phyloP scores from a whole-genome alignment of 1,140 invertebrate genomes.

The Drosophila willistoni region DNA sequence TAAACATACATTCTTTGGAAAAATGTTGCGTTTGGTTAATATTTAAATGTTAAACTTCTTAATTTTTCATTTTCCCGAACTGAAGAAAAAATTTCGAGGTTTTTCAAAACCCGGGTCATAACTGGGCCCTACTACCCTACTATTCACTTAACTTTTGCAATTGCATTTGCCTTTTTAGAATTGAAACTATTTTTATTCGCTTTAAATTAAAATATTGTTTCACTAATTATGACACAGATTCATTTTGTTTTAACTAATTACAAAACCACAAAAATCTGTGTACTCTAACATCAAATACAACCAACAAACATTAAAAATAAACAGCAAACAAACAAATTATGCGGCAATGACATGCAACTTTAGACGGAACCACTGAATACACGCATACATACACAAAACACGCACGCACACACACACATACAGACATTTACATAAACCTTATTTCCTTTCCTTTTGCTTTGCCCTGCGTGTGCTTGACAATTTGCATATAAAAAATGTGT shows the following conservation, averaged over 20 bases:
- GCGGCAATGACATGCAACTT: slow-evolving; percentile 78
- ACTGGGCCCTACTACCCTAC: too few species aligned
- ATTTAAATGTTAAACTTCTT: too few species aligned
- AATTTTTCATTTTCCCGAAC: too few species aligned
- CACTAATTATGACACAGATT: slow-evolving; percentile 26
- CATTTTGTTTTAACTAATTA: slow-evolving; percentile 23
- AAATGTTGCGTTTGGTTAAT: too few species aligned
- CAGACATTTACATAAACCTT: slow-evolving; percentile 35
- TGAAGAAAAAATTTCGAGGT: too few species aligned
- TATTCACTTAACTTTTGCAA: too few species aligned
- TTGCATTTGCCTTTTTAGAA: neutral
- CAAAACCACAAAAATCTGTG: slow-evolving; percentile 70
- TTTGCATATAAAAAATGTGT: slow-evolving; percentile 72
- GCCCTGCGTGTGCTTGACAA: slow-evolving; percentile 63
- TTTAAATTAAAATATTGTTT: slow-evolving; percentile 1
- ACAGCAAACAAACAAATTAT: slow-evolving; percentile 73
- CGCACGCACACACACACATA: slow-evolving; percentile 19
- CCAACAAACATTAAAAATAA: slow-evolving; percentile 54
- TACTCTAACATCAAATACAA: slow-evolving; percentile 38
- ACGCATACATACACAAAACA: slow-evolving; percentile 33
- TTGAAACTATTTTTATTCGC: slow-evolving; percentile 15
- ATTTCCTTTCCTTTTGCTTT: slow-evolving; percentile 1
- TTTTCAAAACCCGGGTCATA: too few species aligned
- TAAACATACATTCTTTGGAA: too few species aligned
- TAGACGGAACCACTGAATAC: slow-evolving; percentile 52